Evolutionary conservation across 2,888 invertebrate species (phyloP).

Genomic region (Branchipolynoe longqiensis): DNA sequence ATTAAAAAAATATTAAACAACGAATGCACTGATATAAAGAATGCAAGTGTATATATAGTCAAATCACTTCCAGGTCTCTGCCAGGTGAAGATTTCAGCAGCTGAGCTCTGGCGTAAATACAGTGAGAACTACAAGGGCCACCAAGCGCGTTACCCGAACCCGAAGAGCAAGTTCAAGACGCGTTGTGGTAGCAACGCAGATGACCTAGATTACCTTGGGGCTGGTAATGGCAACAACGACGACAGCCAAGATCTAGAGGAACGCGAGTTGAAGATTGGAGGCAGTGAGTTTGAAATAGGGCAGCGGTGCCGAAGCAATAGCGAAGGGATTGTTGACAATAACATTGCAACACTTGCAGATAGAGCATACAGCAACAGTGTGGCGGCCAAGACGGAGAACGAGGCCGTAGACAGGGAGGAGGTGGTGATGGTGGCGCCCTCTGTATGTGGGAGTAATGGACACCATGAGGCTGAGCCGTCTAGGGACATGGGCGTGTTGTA

Average conservation of each 20-base stretch:
- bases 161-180: constrained; percentile 58
- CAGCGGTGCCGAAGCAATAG: too few relatives aligned
- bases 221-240: background rate
- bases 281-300: too few relatives aligned
- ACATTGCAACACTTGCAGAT: too few relatives aligned
- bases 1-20: too few relatives aligned
- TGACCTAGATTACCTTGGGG: background rate
- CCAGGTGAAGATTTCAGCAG: constrained; percentile 70
- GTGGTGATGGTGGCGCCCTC: too few relatives aligned
- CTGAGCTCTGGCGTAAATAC: constrained; percentile 70
- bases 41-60: background rate
- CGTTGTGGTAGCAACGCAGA: background rate
- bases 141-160: constrained; percentile 69
- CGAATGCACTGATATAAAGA: background rate
- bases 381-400: background rate
- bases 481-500: constrained; percentile 37
- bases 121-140: constrained; percentile 70
- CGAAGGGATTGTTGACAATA: too few relatives aligned
- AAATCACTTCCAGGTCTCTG: constrained; percentile 65
- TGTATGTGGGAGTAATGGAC: constrained; percentile 46
- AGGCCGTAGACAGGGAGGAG: background rate
- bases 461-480: background rate
- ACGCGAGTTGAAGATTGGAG: background rate
- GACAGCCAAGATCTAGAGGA: constrained; percentile 37
- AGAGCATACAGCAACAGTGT: background rate